Conservation (phyloP, 2,888 invertebrate species). For the Lydus trimaculatus region DNA sequence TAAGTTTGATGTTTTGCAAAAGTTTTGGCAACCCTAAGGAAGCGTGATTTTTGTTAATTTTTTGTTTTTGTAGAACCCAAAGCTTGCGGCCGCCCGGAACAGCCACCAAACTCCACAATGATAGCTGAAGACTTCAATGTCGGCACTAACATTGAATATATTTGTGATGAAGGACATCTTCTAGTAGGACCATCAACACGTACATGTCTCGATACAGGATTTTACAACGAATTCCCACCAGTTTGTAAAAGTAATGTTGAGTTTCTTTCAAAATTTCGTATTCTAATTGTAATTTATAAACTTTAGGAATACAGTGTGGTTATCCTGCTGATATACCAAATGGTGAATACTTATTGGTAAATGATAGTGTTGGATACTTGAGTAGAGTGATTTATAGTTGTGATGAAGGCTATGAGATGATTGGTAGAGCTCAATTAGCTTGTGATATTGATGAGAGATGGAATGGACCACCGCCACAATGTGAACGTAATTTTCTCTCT, state of each 20-base stretch:
- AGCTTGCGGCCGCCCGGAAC: slow-evolving; percentile 90
- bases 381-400: slow-evolving; percentile 87
- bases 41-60: neutral
- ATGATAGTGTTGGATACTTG: slow-evolving; percentile 86
- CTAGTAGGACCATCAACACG: slow-evolving; percentile 85
- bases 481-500: slow-evolving; percentile 70
- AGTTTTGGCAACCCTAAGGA: too few species aligned
- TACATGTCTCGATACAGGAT: slow-evolving; percentile 88
- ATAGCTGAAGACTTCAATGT: slow-evolving; percentile 78
- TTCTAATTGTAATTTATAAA: slow-evolving; percentile 9
- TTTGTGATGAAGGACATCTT: slow-evolving; percentile 85
- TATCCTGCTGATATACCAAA: slow-evolving; percentile 85
- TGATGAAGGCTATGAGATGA: slow-evolving; percentile 84
- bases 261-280: neutral
- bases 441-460: slow-evolving; percentile 93
- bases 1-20: too few species aligned
- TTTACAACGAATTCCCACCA: slow-evolving; percentile 92
- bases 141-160: slow-evolving; percentile 83
- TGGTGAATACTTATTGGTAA: slow-evolving; percentile 81
- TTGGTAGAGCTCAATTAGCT: slow-evolving; percentile 80
- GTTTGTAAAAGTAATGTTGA: slow-evolving; percentile 85
- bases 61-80: slow-evolving; percentile 73
- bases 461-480: slow-evolving; percentile 92
- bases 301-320: slow-evolving; percentile 86
- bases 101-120: slow-evolving; percentile 93